These are phyloP conservation scores for Engystomops pustulosus DNA, from an alignment of 2,113 vertebrate species.

Conservation along the genomic window DNA sequence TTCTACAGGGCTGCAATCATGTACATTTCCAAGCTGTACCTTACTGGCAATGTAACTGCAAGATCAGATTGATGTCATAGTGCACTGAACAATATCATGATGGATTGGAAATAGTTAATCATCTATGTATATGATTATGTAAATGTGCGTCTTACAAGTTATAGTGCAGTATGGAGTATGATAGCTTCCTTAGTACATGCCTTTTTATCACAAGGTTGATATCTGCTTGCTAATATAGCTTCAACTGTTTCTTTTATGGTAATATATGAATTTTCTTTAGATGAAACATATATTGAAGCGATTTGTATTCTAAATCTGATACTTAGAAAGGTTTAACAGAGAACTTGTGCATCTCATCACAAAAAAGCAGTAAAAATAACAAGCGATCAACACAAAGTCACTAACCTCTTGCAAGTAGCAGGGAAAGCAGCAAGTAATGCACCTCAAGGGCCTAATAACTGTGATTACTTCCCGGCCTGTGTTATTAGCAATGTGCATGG, in stretches of 20 bases:
- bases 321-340: background rate
- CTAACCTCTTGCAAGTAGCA: constrained; percentile 94
- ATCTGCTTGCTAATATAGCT: background rate
- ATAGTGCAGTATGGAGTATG: background rate
- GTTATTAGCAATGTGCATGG: constrained; percentile 86
- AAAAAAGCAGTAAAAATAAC: constrained; percentile 31
- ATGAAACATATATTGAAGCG: background rate
- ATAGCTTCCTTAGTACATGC: background rate
- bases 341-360: constrained; percentile 34
- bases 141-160: too few relatives aligned
- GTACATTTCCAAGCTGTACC: too few relatives aligned
- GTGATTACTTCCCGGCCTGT: constrained; percentile 86
- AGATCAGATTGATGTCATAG: too few relatives aligned
- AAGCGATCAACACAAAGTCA: constrained; percentile 37
- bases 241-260: background rate
- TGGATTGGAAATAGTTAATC: too few relatives aligned
- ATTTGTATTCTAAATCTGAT: constrained; percentile 16
- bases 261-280: background rate
- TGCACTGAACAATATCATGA: too few relatives aligned
- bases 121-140: too few relatives aligned
- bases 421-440: constrained; percentile 92
- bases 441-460: constrained; percentile 85
- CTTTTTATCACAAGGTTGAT: background rate
- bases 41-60: too few relatives aligned
- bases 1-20: too few relatives aligned